Base-by-base conservation (phyloP, 2,797 vertebrate species). In the Lepus oiostolus region DNA sequence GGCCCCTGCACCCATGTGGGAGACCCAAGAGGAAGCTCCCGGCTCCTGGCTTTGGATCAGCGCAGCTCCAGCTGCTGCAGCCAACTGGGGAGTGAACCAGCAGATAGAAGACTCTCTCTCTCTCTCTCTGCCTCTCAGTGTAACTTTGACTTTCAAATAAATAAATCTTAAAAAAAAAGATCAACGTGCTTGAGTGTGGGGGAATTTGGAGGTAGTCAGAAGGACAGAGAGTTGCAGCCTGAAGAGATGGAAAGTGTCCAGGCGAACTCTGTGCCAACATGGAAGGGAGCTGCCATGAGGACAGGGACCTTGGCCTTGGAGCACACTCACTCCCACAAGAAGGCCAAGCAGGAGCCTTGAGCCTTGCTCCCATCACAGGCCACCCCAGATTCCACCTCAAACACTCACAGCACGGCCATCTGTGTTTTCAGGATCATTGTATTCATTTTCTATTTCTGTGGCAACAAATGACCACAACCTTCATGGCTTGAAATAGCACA, bases 151-250 rank as follows among this genome's bases (percentile, higher is more conserved):
- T 47, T 47, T 47, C 42, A 47, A 47, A 47, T 47, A 47, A 47
- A 47, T 47, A 47, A 47, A 47, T 47, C 42, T 47, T 47, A 1
- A 8, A 8, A 47, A 47, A 42, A 42, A 68, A 28, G 22, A 54
- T 24, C 65, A 52, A 68, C 4, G 7, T 16, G 9, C 47, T 54
- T 68, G 63, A 52, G 42, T 0, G 0, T 26, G 47, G 30, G n/a
- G 24, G 47, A 47, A 52, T 70, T 5, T 68, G 82, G 65, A 52
- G 47, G n/a, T 26, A 22, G 65, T 16, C 22, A 16, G 16, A 26
- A 52, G 42, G 47, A 52, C 81, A 68, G 42, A 68, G n/a, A 68
- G 30, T 30, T 0, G 22, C 4, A 12, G 2, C n/a, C 47, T 5
- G 4, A 47, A 17, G 82, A 35, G 13, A 22, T 14, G 42, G 63